Percentiles rank a stretch among this genome's conserved stretches.
Conservation (phyloP, 2,888 invertebrate species). For the Mythimna impura region DNA sequence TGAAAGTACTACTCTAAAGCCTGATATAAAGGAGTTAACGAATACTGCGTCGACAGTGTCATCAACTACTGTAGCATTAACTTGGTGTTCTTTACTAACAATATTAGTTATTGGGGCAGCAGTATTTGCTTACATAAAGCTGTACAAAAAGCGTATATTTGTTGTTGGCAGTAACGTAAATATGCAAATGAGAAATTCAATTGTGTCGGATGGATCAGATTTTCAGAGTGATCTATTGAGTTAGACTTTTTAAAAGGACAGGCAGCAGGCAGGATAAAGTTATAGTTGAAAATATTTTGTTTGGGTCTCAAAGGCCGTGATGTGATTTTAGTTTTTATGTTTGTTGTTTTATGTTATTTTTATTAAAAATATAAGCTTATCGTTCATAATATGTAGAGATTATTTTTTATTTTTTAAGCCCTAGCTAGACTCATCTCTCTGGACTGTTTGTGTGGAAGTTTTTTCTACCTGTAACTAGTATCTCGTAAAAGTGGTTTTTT, state of each 20-base stretch:
- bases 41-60: conserved; percentile 28
- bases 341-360: conserved; percentile 28
- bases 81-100: conserved; percentile 69
- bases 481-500: conserved; percentile 5
- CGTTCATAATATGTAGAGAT: neutral
- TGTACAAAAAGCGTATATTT: conserved; percentile 54
- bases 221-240: conserved; percentile 68
- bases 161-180: conserved; percentile 66
- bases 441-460: neutral
- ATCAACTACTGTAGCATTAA: conserved; percentile 56
- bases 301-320: conserved; percentile 12
- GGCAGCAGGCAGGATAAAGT: neutral
- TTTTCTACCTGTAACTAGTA: neutral
- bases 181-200: conserved; percentile 71
- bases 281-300: conserved; percentile 7
- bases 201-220: conserved; percentile 74
- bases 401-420: too few species aligned
- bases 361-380: neutral
- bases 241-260: conserved; percentile 23
- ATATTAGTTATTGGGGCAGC: conserved; percentile 62
- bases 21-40: conserved; percentile 5
- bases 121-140: conserved; percentile 54
- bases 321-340: conserved; percentile 31
- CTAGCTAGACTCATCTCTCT: neutral
- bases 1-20: conserved; percentile 39